Evolutionary conservation across 2,888 invertebrate genomes (phyloP).

Genomic region (Hipparchia sbordonii): DNA sequence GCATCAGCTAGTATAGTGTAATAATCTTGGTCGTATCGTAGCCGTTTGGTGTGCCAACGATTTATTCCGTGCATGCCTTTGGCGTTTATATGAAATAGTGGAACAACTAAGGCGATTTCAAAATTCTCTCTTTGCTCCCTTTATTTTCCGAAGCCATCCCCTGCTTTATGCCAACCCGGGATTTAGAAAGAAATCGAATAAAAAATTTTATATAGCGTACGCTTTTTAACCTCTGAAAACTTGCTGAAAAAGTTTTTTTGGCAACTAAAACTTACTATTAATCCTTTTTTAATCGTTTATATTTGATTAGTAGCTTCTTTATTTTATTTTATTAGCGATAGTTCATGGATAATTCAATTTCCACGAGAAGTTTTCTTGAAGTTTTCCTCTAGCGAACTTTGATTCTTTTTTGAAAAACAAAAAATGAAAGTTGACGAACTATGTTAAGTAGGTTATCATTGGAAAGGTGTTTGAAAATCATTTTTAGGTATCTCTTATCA

Average conservation of each 20-base stretch:
- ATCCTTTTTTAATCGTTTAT: not conserved
- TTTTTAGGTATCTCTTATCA: too few relatives aligned
- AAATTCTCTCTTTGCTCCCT: constrained; percentile 26
- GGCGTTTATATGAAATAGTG: constrained; percentile 37
- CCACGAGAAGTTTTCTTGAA: too few relatives aligned
- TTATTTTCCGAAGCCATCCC: constrained; percentile 23
- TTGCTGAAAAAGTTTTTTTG: not conserved
- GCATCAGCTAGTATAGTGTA: too few relatives aligned
- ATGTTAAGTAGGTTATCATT: too few relatives aligned
- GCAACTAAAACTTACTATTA: not conserved
- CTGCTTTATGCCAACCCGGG: constrained; percentile 10
- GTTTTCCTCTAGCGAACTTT: too few relatives aligned
- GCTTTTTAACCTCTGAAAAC: not conserved
- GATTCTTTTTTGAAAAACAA: too few relatives aligned
- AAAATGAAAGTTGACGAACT: too few relatives aligned
- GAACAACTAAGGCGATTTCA: constrained; percentile 31
- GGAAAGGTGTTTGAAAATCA: too few relatives aligned
- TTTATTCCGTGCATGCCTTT: constrained; percentile 34
- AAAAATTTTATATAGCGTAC: not conserved
- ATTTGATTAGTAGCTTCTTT: not conserved
- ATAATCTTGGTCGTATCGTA: constrained; percentile 5
- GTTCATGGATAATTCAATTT: too few relatives aligned
- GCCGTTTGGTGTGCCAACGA: constrained; percentile 19
- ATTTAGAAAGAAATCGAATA: constrained; percentile 13
- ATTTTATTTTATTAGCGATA: too few relatives aligned